Evolutionary conservation across 2,888 invertebrate genomes (phyloP), one percentile per base, ranked within the genome.

Genomic region (Anthrax anthrax): DNA sequence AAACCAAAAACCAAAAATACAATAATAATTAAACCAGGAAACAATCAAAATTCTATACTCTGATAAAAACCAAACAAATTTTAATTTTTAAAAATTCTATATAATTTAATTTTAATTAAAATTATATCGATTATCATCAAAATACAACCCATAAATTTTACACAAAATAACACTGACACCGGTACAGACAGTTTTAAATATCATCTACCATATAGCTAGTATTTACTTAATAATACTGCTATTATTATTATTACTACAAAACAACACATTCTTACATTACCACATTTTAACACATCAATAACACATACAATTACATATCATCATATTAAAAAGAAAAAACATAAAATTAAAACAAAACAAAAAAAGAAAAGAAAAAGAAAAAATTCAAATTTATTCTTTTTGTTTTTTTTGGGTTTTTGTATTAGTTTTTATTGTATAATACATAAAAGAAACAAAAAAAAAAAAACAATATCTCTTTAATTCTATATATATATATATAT

Each of bases 171-270:
- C 68, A 67, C 67, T 67, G 67, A 67, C 67, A 67, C 67, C 67
- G 67, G 68, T 58, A 67, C 68, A 68, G 52, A 68, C 67, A 67
- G 67, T 65, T 68, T 63, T 56, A 55, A 62, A 59, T 67, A 66
- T 59, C 67, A 67, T 53, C 58, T 67, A 57, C 67, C 67, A 59
- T 66, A 64, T 58, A 67, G 67, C 60, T 67, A 68, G 62, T 59
- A 61, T 57, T 59, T 57, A 55, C 55, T 58, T 54, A 54, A 47
- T 52, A 51, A 47, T 46, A 45, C n/a, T n/a, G n/a, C n/a, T n/a
- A n/a, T n/a, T n/a, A n/a, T n/a, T n/a, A n/a, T n/a, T n/a, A n/a
- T n/a, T n/a, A n/a, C 34, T 42, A 49, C 48, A 51, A 43, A 42
- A 45, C 45, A 53, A 37, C 42, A 46, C 38, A 49, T 47, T 45